Evolutionary conservation across 1,140 invertebrate genomes (phyloP).

Genomic region (Calliphora vicina): DNA sequence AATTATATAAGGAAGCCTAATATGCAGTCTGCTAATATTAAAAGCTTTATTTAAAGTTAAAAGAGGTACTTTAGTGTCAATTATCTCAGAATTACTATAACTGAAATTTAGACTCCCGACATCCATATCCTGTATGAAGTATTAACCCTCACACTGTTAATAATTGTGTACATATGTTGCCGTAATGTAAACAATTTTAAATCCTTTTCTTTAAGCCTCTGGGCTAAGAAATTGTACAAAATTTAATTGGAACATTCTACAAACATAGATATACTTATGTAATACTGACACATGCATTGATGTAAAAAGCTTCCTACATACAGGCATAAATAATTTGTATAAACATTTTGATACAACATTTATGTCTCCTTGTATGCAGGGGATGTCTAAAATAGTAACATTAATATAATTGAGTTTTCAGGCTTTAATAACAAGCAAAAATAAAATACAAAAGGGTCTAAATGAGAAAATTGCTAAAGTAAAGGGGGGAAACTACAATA

Average conservation of each 20-base stretch:
- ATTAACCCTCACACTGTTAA: too few species aligned
- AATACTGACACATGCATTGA: neutral
- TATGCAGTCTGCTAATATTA: too few species aligned
- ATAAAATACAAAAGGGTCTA: neutral
- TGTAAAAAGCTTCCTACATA: neutral
- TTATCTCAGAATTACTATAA: too few species aligned
- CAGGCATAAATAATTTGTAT: neutral
- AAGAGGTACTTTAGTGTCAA: too few species aligned
- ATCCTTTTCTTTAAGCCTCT: neutral
- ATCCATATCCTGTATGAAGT: too few species aligned
- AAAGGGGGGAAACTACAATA: too few species aligned
- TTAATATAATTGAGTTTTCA: conserved; percentile 11
- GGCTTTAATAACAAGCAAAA: neutral
- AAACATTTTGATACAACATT: neutral
- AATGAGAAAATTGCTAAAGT: neutral
- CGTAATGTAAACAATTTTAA: neutral
- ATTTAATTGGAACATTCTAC: neutral
- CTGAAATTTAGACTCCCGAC: too few species aligned
- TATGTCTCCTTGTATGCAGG: neutral
- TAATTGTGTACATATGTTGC: neutral
- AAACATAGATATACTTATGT: neutral
- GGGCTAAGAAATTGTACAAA: neutral
- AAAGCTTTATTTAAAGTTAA: too few species aligned
- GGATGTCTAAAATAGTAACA: neutral
- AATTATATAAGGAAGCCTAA: too few species aligned